phyloP scores from a whole-genome alignment of 2,888 invertebrate species.

The Phaedon cochleariae region DNA sequence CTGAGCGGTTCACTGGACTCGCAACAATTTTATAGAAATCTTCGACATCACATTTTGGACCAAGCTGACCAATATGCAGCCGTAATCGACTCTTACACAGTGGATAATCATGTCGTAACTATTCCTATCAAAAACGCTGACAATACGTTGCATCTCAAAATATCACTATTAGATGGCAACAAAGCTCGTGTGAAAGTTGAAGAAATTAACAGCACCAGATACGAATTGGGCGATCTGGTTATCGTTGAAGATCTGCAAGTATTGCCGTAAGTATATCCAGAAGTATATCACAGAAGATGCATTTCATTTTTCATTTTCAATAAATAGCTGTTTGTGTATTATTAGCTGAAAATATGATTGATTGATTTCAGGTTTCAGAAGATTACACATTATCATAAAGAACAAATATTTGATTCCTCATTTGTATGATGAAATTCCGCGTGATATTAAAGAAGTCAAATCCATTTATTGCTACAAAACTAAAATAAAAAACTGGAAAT shows the following conservation, averaged over 20 bases:
- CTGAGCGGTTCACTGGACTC: neutral
- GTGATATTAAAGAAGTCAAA: no score
- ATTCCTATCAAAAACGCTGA: conserved; percentile 30
- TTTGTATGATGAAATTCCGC: no score
- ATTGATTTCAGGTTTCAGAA: no score
- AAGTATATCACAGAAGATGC: no score
- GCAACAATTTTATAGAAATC: conserved; percentile 19
- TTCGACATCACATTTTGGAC: conserved; percentile 14
- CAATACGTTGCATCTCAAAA: conserved; percentile 21
- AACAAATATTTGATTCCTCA: no score
- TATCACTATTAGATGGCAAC: conserved; percentile 24
- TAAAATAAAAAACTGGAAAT: no score
- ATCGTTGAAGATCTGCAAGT: conserved; percentile 32
- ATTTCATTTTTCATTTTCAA: no score
- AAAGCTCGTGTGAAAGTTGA: conserved; percentile 30
- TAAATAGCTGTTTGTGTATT: no score
- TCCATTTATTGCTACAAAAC: no score
- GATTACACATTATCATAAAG: no score
- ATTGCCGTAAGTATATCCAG: conserved; percentile 27
- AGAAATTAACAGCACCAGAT: conserved; percentile 26
- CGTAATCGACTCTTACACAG: neutral
- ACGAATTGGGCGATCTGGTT: conserved; percentile 31
- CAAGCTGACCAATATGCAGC: conserved; percentile 18
- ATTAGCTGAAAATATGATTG: no score
- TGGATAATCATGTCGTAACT: conserved; percentile 10